A percentile compares a stretch with the other conserved stretches of the same genome.
Conservation (phyloP, 2,113 vertebrate species). For the Copsychus sechellarum region DNA sequence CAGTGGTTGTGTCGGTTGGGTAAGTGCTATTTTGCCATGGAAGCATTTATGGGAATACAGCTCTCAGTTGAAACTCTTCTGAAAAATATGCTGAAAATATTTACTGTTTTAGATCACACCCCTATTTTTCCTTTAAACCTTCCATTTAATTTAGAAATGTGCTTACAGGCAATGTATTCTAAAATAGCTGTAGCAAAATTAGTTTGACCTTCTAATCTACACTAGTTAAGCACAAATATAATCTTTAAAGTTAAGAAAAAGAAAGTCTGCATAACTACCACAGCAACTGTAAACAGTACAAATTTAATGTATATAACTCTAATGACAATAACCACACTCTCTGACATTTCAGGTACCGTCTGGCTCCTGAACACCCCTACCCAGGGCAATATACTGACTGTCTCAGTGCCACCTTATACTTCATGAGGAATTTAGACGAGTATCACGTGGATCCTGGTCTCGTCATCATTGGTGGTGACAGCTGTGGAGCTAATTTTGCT, state of each 20-base stretch:
- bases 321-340: neutral
- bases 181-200: neutral
- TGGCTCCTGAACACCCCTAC: constrained; percentile 79
- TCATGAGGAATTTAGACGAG: constrained; percentile 77
- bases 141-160: neutral
- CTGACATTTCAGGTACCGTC: constrained; percentile 75
- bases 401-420: constrained; percentile 75
- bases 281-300: neutral
- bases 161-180: neutral
- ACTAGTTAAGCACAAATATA: neutral
- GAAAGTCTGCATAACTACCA: neutral
- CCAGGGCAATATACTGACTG: constrained; percentile 77
- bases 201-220: neutral
- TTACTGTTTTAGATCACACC: neutral
- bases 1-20: constrained; percentile 32
- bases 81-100: neutral
- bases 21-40: neutral
- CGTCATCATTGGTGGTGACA: constrained; percentile 83
- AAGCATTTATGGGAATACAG: neutral
- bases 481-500: constrained; percentile 80
- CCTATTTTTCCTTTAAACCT: neutral
- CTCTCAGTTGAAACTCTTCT: neutral
- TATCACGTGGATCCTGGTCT: constrained; percentile 79
- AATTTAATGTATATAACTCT: neutral
- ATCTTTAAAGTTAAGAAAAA: neutral